phyloP scores from a whole-genome alignment of 2,113 vertebrate genomes.

The Aspidoscelis tigris region DNA sequence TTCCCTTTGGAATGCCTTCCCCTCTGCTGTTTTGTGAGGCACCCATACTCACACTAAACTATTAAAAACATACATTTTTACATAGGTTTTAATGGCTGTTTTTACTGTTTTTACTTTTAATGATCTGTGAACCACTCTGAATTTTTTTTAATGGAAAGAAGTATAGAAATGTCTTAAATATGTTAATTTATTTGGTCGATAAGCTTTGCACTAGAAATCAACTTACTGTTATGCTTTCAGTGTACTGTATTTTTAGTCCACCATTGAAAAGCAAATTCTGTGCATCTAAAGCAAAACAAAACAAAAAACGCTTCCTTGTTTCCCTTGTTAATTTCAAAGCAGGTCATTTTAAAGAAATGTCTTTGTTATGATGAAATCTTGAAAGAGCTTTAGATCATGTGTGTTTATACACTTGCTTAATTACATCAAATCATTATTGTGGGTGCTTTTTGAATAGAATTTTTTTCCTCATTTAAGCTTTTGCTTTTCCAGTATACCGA shows the following conservation, averaged over 20 bases:
- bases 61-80: no score
- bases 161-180: neutral
- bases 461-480: conserved; percentile 2
- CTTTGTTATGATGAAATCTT: neutral
- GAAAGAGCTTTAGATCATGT: neutral
- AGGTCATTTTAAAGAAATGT: neutral
- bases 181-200: neutral
- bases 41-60: no score
- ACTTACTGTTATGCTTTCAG: neutral
- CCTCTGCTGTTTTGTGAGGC: no score
- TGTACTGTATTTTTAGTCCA: neutral
- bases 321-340: neutral
- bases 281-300: neutral
- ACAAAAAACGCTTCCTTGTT: neutral
- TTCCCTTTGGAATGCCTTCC: no score
- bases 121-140: no score
- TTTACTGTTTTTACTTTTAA: no score
- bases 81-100: no score
- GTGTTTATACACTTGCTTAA: conserved; percentile 2
- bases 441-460: neutral
- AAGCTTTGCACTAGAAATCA: neutral
- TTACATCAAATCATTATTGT: no score
- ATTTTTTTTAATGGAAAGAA: no score
- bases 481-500: conserved; percentile 25
- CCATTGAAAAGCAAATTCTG: neutral